Base-by-base conservation (phyloP, 1,140 invertebrate genomes). In the Bradysia coprophila region DNA sequence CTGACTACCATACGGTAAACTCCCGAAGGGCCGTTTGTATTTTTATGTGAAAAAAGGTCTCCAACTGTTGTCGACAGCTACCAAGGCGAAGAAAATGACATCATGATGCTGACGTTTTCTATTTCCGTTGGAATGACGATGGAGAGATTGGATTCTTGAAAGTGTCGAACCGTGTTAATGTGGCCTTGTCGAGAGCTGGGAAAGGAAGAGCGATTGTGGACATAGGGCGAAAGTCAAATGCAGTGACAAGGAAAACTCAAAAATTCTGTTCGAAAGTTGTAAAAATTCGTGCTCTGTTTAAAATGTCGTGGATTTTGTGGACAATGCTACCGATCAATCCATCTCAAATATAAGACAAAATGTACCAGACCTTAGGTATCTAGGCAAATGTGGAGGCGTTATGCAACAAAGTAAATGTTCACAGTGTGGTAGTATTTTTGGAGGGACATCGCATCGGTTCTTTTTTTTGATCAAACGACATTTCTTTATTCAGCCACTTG, bases 51-150 rank as follows among this genome's bases (percentile, higher is more conserved):
- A n/a, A n/a, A n/a, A n/a, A n/a, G n/a, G n/a, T n/a, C n/a, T n/a
- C n/a, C 87, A 16, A 70, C 72, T 28, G 71, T 74, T 4, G 72
- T 90, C 2, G 87, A 91, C 56, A 86, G 82, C 54, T 89, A 72
- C 53, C 84, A 89, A 67, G 86, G 87, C 1, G 78, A 89, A 56
- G 87, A 92, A 59, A 81, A 75, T 31, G 75, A 85, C 47, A 86
- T 92, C 21, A 78, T 91, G 43, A 52, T 92, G 2, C 53, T 91
- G 9, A 90, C 87, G 0, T 60, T 91, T n/a, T n/a, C n/a, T n/a
- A n/a, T 2, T 85, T 92, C 0, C 63, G 87, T 43, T 82, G 75
- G 53, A 77, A 78, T 49, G 48, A 59, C 11, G 64, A 75, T n/a
- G 64, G 64, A 21, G 71, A 65, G 22, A 72, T 85, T 49, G 84